Conservation (phyloP, 2,888 invertebrate genomes). For the Ptilodon capucinus region DNA sequence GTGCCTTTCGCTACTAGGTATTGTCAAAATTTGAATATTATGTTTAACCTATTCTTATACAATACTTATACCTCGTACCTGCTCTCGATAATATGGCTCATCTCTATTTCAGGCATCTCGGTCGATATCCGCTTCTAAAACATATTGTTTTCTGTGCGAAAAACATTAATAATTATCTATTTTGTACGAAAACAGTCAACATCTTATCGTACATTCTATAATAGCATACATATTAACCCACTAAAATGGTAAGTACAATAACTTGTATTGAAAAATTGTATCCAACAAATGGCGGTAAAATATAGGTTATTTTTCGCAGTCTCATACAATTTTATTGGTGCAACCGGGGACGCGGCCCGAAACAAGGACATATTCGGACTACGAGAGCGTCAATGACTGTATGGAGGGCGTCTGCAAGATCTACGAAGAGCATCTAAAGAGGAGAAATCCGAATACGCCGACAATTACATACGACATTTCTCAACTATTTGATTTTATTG, state of each 20-base stretch:
- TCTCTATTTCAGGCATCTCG: too few species aligned
- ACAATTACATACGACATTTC: conserved; percentile 99
- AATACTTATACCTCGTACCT: too few species aligned
- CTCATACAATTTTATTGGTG: conserved; percentile 98
- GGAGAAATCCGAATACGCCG: conserved; percentile 96
- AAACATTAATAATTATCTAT: conserved; percentile 1
- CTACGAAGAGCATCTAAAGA: conserved; percentile 98
- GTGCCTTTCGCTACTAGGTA: too few species aligned
- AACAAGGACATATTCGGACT: conserved; percentile 98
- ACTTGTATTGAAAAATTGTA: conserved; percentile 5
- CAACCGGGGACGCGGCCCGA: conserved; percentile 97
- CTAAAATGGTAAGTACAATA: conserved; percentile 31
- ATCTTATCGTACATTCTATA: not conserved
- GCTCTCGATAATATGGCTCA: too few species aligned
- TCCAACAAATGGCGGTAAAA: conserved; percentile 36
- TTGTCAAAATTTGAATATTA: too few species aligned
- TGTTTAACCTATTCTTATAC: too few species aligned
- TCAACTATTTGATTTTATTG: conserved; percentile 98
- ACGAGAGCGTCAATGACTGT: conserved; percentile 98
- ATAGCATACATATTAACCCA: conserved; percentile 11
- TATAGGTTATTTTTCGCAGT: conserved; percentile 81
- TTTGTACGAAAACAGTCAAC: not conserved
- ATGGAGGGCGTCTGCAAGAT: conserved; percentile 99
- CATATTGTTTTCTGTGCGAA: too few species aligned
- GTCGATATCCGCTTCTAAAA: too few species aligned